Base-by-base conservation (phyloP, 2,888 invertebrate species). In the Epirrita christyi region DNA sequence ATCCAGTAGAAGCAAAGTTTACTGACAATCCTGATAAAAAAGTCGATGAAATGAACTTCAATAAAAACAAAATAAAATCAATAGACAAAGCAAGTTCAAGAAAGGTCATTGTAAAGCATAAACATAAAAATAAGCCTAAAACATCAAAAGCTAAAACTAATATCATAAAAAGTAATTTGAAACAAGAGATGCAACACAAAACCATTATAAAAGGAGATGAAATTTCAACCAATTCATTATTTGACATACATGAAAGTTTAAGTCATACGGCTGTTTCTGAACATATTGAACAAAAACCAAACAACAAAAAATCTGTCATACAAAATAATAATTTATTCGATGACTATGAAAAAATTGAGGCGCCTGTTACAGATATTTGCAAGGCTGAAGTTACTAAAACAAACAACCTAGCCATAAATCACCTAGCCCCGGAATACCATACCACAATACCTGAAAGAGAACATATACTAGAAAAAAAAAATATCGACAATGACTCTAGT, bases 51-150 rank as follows among this genome's bases (percentile, higher is more conserved):
- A 40, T 36, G 8, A 34, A 41, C 2, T 6, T 28, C n/a, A 38
- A 49, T 45, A 11, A 11, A 29, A 38, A 38, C 9, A 38, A 14
- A 27, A 10, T 14, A 7, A 28, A 11, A 27, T 44, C 44, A 1
- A 21, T 6, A 41, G n/a, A 29, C 14, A 47, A 51, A 38, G 10
- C 21, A 34, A 44, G 9, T 21, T 51, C 34, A 9, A 29, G 34
- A 21, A 47, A 59, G 6, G 51, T 48, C 11, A 55, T 55, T 36
- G 47, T 55, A 28, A 48, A 50, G 11, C 49, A 42, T 53, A 55
- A 55, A 48, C 38, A 50, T 40, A 51, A 48, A 48, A 46, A 42
- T 36, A 43, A 37, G 27, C 28, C n/a, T 7, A 49, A 53, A 29
- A 11, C 10, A 21, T 29, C 15, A 9, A 46, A 40, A 46, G 28